Conservation (phyloP, 1,140 invertebrate genomes). For the Matsumurasca onukii region DNA sequence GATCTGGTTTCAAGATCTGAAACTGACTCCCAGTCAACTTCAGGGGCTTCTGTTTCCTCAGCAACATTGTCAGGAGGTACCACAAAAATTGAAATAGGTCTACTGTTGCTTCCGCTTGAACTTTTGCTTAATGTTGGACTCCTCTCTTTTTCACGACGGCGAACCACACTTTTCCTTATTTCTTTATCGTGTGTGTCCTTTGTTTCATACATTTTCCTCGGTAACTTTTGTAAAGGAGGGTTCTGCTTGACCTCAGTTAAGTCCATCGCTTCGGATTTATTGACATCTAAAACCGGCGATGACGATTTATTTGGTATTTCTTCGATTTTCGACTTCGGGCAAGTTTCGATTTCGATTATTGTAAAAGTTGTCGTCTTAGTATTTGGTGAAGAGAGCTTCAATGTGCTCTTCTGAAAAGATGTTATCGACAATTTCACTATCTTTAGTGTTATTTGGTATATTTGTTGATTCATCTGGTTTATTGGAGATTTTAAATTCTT, state of each 20-base stretch:
- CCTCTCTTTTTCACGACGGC: no score
- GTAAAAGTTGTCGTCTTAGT: constrained; percentile 1
- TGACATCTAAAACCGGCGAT: background rate
- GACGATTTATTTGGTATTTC: background rate
- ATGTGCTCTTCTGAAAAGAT: no score
- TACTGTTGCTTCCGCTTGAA: background rate
- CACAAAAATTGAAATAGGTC: constrained; percentile 17
- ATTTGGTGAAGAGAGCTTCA: no score
- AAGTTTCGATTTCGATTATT: background rate
- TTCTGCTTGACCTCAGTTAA: background rate
- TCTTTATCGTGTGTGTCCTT: no score
- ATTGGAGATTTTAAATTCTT: no score
- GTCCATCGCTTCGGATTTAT: background rate
- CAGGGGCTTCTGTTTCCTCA: constrained; percentile 5
- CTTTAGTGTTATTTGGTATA: no score
- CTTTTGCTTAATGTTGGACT: no score
- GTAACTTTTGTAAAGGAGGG: no score
- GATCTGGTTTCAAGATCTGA: constrained; percentile 17
- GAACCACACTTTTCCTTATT: no score
- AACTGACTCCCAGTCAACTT: constrained; percentile 24
- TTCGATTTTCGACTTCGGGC: background rate
- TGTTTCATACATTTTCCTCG: no score
- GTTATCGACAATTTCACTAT: no score
- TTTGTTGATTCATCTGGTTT: no score
- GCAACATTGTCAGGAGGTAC: constrained; percentile 21